Evolutionary conservation across 2,888 invertebrate species (phyloP).

Genomic region (Diarsia brunnea): DNA sequence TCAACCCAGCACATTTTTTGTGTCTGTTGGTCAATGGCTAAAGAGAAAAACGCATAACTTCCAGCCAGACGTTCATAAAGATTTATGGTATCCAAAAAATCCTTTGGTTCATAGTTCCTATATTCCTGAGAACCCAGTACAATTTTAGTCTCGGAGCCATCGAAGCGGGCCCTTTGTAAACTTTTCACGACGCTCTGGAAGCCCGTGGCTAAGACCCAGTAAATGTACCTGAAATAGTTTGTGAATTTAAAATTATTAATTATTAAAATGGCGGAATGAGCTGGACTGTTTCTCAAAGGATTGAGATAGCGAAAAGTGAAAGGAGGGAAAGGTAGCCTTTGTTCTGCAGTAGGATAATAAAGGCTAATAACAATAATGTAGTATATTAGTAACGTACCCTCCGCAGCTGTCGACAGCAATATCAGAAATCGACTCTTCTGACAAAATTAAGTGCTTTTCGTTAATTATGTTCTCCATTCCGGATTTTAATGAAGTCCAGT

Average conservation of each 20-base stretch:
- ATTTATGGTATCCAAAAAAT: neutral
- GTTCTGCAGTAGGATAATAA: too few relatives aligned
- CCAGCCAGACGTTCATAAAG: neutral
- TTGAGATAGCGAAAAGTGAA: too few relatives aligned
- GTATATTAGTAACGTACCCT: neutral
- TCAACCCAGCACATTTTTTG: constrained; percentile 3
- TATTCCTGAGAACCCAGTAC: neutral
- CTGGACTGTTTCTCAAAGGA: too few relatives aligned
- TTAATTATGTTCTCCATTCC: neutral
- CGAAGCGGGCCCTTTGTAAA: neutral
- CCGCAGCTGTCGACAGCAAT: constrained; percentile 1
- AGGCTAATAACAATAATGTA: too few relatives aligned
- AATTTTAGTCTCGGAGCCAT: neutral
- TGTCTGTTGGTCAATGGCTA: neutral
- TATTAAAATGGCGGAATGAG: too few relatives aligned
- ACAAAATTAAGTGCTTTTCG: neutral
- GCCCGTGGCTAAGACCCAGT: neutral
- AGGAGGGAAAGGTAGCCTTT: too few relatives aligned
- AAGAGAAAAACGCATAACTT: neutral
- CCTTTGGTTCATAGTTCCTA: neutral
- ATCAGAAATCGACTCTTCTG: too few relatives aligned
- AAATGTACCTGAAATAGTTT: constrained; percentile 1
- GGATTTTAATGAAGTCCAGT: constrained; percentile 1
- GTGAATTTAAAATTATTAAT: too few relatives aligned
- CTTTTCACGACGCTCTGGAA: neutral